These are phyloP conservation scores for Cyanistes caeruleus DNA, from an alignment of 2,113 vertebrate species.

Conservation along the genomic window DNA sequence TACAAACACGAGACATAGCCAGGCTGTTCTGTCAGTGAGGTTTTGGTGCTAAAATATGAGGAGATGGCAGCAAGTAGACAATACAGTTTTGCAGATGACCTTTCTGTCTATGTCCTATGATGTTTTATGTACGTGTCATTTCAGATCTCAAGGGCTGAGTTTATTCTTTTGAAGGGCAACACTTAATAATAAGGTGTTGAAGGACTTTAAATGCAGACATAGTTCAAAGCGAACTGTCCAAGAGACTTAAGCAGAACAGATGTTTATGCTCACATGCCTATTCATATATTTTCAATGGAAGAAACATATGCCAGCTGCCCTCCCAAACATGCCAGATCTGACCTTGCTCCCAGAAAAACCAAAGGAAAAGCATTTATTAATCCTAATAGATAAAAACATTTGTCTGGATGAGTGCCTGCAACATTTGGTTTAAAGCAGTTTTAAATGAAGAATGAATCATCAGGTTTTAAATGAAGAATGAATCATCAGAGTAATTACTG, in stretches of 20 bases:
- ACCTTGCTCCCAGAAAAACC: not conserved
- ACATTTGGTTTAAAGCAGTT: not conserved
- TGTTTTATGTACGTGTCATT: not conserved
- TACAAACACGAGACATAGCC: not conserved
- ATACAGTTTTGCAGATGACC: not conserved
- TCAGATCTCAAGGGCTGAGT: not conserved
- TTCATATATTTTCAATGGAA: not conserved
- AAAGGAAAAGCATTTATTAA: not conserved
- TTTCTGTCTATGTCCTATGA: not conserved
- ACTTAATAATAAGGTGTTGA: not conserved
- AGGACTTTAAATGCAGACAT: not conserved
- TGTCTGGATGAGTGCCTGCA: not conserved
- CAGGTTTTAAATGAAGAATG: not conserved
- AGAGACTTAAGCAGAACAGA: not conserved
- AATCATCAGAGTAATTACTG: not conserved
- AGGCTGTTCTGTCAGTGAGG: not conserved
- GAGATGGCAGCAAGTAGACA: not conserved
- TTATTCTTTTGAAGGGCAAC: not conserved
- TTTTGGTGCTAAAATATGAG: not conserved
- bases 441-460: not conserved
- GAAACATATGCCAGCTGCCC: not conserved
- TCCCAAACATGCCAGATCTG: not conserved
- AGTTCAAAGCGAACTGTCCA: not conserved
- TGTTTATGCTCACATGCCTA: not conserved
- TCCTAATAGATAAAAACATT: not conserved